Conservation (phyloP, 2,888 invertebrate genomes). For the Hololepta plana region DNA sequence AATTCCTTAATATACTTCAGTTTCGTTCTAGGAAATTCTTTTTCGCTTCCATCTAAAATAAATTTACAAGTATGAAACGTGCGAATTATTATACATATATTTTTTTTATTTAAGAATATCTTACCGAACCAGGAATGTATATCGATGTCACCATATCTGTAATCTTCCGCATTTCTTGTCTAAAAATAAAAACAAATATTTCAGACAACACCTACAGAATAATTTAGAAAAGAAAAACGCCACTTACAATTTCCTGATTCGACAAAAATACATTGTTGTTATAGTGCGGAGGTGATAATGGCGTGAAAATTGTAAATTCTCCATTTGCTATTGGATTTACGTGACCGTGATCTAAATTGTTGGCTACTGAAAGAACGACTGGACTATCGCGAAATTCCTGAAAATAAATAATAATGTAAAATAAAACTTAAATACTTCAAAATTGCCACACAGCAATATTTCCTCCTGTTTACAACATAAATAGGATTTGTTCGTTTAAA, state of each 20-base stretch:
- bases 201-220: constrained; percentile 5
- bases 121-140: constrained; percentile 31
- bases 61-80: constrained; percentile 1
- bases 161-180: constrained; percentile 20
- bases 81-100: constrained; percentile 2
- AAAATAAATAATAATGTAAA: constrained; percentile 10
- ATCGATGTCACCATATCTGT: constrained; percentile 23
- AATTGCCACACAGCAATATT: no score
- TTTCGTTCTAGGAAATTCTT: constrained; percentile 54
- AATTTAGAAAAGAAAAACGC: constrained; percentile 2
- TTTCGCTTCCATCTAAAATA: constrained; percentile 28
- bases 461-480: no score
- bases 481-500: no score
- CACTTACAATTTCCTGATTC: constrained; percentile 21
- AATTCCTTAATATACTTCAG: constrained; percentile 68
- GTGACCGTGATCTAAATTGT: constrained; percentile 23
- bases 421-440: no score
- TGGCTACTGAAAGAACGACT: constrained; percentile 18
- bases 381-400: constrained; percentile 27
- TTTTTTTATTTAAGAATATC: constrained; percentile 8
- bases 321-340: constrained; percentile 22
- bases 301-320: constrained; percentile 27
- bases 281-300: constrained; percentile 22
- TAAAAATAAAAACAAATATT: constrained; percentile 12
- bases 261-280: constrained; percentile 29